phyloP scores from a whole-genome alignment of 2,797 vertebrate genomes.

The Ptychadena robeensis region DNA sequence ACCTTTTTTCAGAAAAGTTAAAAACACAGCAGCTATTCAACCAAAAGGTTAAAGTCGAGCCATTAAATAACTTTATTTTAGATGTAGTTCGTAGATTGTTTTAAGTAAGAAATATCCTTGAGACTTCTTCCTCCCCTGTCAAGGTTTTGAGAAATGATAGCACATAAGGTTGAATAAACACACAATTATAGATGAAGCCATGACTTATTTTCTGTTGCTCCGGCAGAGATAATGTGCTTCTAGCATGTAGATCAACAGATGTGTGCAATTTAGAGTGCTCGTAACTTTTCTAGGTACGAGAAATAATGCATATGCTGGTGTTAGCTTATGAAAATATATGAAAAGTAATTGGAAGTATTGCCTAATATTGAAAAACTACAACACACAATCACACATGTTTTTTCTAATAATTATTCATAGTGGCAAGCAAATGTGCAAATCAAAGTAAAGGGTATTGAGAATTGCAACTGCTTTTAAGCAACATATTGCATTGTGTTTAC shows the following conservation, averaged over 20 bases:
- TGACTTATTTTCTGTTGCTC: constrained; percentile 43
- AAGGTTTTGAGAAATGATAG: constrained; percentile 49
- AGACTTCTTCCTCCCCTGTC: constrained; percentile 39
- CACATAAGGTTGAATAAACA: constrained; percentile 53
- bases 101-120: constrained; percentile 40
- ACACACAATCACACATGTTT: too few species aligned
- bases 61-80: not conserved
- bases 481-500: too few species aligned
- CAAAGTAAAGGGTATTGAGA: too few species aligned
- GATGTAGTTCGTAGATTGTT: not conserved
- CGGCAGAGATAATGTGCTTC: constrained; percentile 36
- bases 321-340: not conserved
- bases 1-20: too few species aligned
- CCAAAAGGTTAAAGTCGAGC: not conserved
- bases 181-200: constrained; percentile 35
- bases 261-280: constrained; percentile 33
- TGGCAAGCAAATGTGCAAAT: too few species aligned
- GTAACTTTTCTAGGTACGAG: not conserved
- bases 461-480: too few species aligned
- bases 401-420: too few species aligned
- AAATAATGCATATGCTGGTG: not conserved
- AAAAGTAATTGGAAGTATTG: not conserved
- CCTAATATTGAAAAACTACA: too few species aligned
- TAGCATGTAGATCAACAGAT: constrained; percentile 32
- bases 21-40: not conserved